Conservation (phyloP, 2,113 vertebrate genomes). For the Muntiacus muntjak region DNA sequence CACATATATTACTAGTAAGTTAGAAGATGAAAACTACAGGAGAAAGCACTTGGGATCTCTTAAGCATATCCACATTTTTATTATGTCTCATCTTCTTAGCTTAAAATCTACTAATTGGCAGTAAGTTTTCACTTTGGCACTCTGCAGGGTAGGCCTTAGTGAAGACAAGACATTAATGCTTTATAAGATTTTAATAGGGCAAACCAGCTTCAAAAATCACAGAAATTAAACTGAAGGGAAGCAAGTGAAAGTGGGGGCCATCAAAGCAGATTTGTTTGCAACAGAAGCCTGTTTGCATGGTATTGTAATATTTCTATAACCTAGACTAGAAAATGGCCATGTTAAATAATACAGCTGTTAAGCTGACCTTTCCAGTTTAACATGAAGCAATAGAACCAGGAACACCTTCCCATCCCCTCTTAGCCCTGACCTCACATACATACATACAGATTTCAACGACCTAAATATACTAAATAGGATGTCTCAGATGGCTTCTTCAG, state of each 20-base stretch:
- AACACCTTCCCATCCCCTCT: background rate
- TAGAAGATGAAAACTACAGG: background rate
- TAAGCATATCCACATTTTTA: background rate
- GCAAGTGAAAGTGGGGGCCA: background rate
- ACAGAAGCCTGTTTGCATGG: background rate
- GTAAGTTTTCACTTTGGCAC: background rate
- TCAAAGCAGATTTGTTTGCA: background rate
- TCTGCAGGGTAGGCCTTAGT: background rate
- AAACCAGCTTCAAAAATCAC: background rate
- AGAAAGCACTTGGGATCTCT: background rate
- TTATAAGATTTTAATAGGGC: background rate
- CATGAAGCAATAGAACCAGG: background rate
- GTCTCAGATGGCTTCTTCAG: background rate
- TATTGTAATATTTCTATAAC: background rate
- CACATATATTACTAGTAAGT: background rate
- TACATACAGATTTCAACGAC: background rate
- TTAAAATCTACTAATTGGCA: background rate
- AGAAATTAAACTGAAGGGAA: background rate
- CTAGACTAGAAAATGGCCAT: background rate
- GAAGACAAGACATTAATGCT: background rate
- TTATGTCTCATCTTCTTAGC: background rate
- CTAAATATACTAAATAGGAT: background rate
- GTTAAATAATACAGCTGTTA: background rate
- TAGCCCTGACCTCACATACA: background rate
- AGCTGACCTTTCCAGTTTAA: background rate